Percentiles rank a stretch among this genome's conserved stretches.
Conservation (phyloP, 2,888 invertebrate genomes). For the Caradrina kadenii region DNA sequence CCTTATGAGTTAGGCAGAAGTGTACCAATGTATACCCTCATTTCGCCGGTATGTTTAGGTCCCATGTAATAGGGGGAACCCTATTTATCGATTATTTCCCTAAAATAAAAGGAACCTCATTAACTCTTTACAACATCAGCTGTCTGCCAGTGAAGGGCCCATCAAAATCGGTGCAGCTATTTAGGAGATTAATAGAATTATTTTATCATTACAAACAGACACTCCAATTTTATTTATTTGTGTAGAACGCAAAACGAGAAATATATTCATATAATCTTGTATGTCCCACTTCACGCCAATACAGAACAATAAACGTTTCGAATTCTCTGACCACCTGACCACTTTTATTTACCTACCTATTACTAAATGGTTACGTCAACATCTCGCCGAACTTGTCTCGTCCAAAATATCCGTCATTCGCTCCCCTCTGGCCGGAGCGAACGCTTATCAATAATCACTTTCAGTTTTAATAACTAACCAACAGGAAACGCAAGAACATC, state of each 20-base stretch:
- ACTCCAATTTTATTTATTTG: no score
- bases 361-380: slow-evolving; percentile 81
- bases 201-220: no score
- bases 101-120: no score
- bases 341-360: slow-evolving; percentile 48
- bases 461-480: slow-evolving; percentile 71
- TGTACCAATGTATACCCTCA: no score
- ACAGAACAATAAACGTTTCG: slow-evolving; percentile 44
- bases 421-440: slow-evolving; percentile 72
- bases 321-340: slow-evolving; percentile 41
- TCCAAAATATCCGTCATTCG: slow-evolving; percentile 78
- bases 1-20: no score
- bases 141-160: no score
- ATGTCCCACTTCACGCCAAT: slow-evolving; percentile 28
- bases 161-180: no score
- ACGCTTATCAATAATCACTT: slow-evolving; percentile 73
- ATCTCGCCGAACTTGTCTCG: slow-evolving; percentile 81
- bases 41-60: no score
- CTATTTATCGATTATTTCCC: no score
- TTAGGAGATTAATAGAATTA: no score
- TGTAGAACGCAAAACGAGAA: not conserved
- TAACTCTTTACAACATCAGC: no score
- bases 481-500: slow-evolving; percentile 23
- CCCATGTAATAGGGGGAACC: no score
- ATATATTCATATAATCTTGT: not conserved